These are phyloP conservation scores for Myrmophylax atrothorax DNA, from an alignment of 2,113 vertebrate species.

Conservation along the genomic window DNA sequence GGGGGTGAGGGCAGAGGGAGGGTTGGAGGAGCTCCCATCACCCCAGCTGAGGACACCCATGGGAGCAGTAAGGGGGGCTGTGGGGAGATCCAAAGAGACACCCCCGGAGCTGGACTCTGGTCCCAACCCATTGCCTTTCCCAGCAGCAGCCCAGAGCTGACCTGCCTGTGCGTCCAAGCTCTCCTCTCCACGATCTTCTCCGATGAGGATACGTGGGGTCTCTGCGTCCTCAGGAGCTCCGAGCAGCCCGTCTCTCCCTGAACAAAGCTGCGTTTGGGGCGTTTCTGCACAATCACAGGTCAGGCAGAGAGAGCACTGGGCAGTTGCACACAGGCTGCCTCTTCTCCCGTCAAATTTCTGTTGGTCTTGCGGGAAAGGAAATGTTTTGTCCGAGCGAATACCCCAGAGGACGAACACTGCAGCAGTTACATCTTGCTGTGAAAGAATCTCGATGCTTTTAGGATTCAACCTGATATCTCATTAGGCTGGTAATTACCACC, in stretches of 20 bases:
- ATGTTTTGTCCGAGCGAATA: not conserved
- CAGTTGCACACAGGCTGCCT: not conserved
- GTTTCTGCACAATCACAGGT: constrained; percentile 1
- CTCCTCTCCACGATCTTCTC: not conserved
- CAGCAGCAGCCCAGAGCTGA: not conserved
- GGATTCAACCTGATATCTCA: not conserved
- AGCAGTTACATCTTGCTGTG: not conserved
- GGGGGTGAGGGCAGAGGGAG: not conserved
- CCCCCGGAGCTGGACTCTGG: not conserved
- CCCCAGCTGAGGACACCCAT: accelerated
- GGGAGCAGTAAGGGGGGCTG: not conserved
- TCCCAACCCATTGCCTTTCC: not conserved
- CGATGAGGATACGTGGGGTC: not conserved
- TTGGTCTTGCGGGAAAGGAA: constrained; percentile 25
- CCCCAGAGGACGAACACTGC: not conserved
- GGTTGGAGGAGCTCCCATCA: not conserved
- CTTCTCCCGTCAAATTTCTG: not conserved
- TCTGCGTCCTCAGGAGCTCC: not conserved
- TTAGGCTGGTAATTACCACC: constrained; percentile 42
- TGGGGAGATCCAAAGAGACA: not conserved
- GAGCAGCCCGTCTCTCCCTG: not conserved
- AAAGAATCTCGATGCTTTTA: constrained; percentile 50
- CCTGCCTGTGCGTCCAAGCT: accelerated
- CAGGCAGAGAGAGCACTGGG: not conserved
- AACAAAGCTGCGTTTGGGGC: not conserved